Conservation (phyloP, 2,113 vertebrate genomes). For the Montifringilla adamsi region DNA sequence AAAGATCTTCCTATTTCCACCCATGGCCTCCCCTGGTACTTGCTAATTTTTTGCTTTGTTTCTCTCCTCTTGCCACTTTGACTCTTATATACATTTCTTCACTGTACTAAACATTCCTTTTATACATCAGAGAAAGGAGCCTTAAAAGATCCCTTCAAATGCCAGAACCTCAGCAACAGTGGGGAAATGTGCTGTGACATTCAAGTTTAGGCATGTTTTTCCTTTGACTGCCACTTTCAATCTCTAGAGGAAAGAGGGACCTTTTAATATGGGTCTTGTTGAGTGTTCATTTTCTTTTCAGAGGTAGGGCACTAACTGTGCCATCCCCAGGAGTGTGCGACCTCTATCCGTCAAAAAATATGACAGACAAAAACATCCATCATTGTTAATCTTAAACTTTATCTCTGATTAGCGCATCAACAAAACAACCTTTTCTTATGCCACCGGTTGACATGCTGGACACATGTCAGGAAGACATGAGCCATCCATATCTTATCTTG, state of each 20-base stretch:
- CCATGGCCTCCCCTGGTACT: neutral
- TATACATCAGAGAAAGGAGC: neutral
- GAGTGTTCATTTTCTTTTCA: conserved; percentile 16
- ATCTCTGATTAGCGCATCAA: conserved; percentile 66
- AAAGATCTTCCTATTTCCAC: neutral
- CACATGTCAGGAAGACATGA: conserved; percentile 70
- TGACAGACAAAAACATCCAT: neutral
- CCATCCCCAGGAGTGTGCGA: conserved; percentile 25
- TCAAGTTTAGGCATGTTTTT: conserved; percentile 18
- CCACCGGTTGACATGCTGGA: conserved; percentile 68
- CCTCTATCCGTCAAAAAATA: conserved; percentile 35
- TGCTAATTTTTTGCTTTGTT: neutral
- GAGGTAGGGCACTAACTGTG: neutral
- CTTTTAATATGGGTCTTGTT: conserved; percentile 7
- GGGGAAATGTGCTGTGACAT: conserved; percentile 18
- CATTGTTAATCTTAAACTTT: conserved; percentile 64
- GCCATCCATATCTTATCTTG: conserved; percentile 74
- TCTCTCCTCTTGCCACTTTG: neutral
- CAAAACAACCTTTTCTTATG: conserved; percentile 69
- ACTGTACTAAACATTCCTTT: neutral
- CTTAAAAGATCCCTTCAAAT: conserved; percentile 39
- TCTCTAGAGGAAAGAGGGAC: neutral
- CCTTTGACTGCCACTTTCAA: conserved; percentile 22
- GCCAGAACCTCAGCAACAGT: conserved; percentile 16
- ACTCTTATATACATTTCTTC: neutral